Conservation (phyloP, 2,888 invertebrate genomes). For the Polymixis flavicincta region DNA sequence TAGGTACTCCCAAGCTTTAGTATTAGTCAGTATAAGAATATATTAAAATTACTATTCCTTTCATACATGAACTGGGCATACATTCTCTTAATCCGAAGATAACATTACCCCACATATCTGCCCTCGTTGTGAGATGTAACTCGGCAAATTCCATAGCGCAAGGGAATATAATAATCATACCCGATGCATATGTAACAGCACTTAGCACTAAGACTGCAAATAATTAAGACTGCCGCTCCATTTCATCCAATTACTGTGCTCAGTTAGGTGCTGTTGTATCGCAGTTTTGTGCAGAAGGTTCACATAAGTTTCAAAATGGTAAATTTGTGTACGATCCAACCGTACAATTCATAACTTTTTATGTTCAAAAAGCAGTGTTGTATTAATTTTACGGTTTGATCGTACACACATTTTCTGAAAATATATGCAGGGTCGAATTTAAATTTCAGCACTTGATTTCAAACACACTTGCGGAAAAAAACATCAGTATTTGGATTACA, state of each 20-base stretch:
- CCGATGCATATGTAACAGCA: slow-evolving; percentile 50
- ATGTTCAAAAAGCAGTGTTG: no score
- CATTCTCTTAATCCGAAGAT: neutral
- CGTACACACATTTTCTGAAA: no score
- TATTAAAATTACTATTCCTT: neutral
- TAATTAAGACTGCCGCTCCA: slow-evolving; percentile 53
- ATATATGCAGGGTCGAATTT: no score
- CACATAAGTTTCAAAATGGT: neutral
- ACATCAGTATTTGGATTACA: no score
- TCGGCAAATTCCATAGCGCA: slow-evolving; percentile 6
- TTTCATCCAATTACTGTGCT: slow-evolving; percentile 53
- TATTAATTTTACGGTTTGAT: no score
- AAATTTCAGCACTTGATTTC: no score
- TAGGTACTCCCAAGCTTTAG: no score
- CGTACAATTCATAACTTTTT: no score
- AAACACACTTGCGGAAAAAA: no score
- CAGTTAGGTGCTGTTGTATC: slow-evolving; percentile 9
- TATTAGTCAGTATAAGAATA: no score
- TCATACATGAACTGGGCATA: neutral
- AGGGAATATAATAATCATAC: slow-evolving; percentile 18
- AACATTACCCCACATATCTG: neutral
- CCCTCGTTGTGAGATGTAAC: neutral
- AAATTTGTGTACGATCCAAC: no score
- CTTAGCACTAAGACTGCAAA: slow-evolving; percentile 45
- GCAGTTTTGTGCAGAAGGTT: slow-evolving; percentile 5